Conservation (phyloP, 1,140 invertebrate species). For the Leptinotarsa lineolata region DNA sequence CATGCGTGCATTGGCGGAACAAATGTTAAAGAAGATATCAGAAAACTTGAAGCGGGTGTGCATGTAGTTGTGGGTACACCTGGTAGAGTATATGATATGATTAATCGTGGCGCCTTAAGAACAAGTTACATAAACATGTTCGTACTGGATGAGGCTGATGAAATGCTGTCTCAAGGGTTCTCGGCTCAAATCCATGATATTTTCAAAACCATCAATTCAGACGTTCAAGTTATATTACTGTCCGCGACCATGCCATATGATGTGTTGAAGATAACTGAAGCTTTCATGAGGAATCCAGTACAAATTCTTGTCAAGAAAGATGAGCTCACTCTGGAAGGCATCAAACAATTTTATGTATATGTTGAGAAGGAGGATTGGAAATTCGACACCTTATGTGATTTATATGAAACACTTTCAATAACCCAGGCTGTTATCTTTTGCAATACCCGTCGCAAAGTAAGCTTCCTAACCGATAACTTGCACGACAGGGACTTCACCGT, state of each 20-base stretch:
- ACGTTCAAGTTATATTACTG: slow-evolving; percentile 94
- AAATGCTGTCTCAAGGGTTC: slow-evolving; percentile 99
- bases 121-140: slow-evolving; percentile 98
- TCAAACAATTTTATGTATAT: slow-evolving; percentile 94
- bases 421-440: slow-evolving; percentile 96
- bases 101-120: slow-evolving; percentile 87
- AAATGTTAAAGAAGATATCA: slow-evolving; percentile 74
- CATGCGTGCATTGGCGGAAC: slow-evolving; percentile 94
- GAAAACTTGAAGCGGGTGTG: slow-evolving; percentile 97
- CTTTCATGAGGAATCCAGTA: slow-evolving; percentile 99
- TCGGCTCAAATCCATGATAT: slow-evolving; percentile 99
- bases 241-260: slow-evolving; percentile 98
- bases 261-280: slow-evolving; percentile 99
- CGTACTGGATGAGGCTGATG: slow-evolving; percentile 98
- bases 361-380: slow-evolving; percentile 98
- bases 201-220: slow-evolving; percentile 95
- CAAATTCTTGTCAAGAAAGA: slow-evolving; percentile 91
- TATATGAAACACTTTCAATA: slow-evolving; percentile 96
- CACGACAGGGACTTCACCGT: slow-evolving; percentile 92
- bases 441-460: slow-evolving; percentile 78
- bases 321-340: slow-evolving; percentile 53
- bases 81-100: slow-evolving; percentile 98
- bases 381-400: slow-evolving; percentile 95
- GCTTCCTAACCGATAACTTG: slow-evolving; percentile 95
- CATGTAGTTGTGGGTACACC: slow-evolving; percentile 98